Evolutionary conservation across 2,888 invertebrate genomes (phyloP), one percentile per base, ranked within the genome.

Genomic region (Nomada ferruginata): DNA sequence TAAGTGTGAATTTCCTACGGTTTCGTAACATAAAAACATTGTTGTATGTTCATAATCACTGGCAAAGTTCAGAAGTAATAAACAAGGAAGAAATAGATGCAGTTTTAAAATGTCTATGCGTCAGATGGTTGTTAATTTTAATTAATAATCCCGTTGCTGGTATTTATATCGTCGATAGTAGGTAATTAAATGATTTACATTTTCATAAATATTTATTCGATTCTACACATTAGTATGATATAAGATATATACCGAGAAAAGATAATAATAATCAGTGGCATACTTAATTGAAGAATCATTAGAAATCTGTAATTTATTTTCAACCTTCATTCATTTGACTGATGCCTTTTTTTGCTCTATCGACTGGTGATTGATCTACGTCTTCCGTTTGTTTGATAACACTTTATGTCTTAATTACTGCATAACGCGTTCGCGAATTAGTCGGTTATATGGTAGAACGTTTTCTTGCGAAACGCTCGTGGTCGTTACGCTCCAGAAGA

Each of bases 401-500:
- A 50, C 36, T 29, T 59, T 20, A 18, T n/a, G 29, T 57, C 53
- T 59, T 76, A 63, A 84, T 68, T 76, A 68, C 52, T 60, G 18
- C 26, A 59, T 64, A 36, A 50, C 63, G 36, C 60, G 77, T 79
- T 71, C 70, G 52, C 57, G 36, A 44, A 64, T 79, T 79, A 85
- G 69, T 77, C 47, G 64, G 65, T 74, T 78, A 66, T 80, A 68
- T 75, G 61, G 59, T n/a, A 57, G 65, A 66, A 52, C 36, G 74
- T 66, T 85, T 76, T 59, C 84, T 84, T 76, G 76, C 85, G 86
- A 85, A 87, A 83, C 64, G 26, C 15, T 26, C 36, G 47, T 50
- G 18, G 10, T 73, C 79, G 85, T 83, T 85, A 87, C 81, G 79
- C 85, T 79, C 72, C 44, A 83, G 74, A 79, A 73, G 75, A 69